Percentiles rank a stretch among this genome's conserved stretches.
These are phyloP conservation scores for Melitaea cinxia DNA, from an alignment of 1,140 invertebrate species.

Conservation along the genomic window DNA sequence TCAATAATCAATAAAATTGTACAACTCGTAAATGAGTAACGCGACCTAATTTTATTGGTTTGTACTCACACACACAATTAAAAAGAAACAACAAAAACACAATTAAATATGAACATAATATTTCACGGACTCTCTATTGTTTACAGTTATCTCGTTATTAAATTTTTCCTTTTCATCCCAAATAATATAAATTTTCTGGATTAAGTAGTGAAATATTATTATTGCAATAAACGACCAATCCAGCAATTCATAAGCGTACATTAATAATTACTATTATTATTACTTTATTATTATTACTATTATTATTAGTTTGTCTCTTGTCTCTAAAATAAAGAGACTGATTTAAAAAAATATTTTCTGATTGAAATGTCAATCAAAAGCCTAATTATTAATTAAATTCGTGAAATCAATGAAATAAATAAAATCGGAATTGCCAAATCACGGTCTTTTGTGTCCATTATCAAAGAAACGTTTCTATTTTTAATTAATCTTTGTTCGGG, in stretches of 20 bases:
- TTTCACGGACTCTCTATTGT: background rate
- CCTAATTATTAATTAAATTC: background rate
- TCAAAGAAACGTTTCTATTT: no score
- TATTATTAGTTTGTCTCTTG: no score
- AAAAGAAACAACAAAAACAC: background rate
- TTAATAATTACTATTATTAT: background rate
- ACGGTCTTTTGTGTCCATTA: no score
- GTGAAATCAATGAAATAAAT: background rate
- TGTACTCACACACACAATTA: no score
- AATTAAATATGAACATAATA: background rate
- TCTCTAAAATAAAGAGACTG: no score
- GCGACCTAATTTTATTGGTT: no score
- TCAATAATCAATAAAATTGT: no score
- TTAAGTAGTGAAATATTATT: background rate
- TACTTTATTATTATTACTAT: background rate
- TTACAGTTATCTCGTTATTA: slow-evolving; percentile 13
- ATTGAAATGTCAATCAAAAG: no score
- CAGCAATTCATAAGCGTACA: slow-evolving; percentile 5
- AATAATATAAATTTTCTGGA: slow-evolving; percentile 17
- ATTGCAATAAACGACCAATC: slow-evolving; percentile 7
- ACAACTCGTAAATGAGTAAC: background rate
- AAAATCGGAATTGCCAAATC: no score
- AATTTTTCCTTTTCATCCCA: slow-evolving; percentile 13
- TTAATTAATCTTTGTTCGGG: no score
- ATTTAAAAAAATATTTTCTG: background rate